phyloP scores from a whole-genome alignment of 2,113 vertebrate species.

The Strigops habroptila region DNA sequence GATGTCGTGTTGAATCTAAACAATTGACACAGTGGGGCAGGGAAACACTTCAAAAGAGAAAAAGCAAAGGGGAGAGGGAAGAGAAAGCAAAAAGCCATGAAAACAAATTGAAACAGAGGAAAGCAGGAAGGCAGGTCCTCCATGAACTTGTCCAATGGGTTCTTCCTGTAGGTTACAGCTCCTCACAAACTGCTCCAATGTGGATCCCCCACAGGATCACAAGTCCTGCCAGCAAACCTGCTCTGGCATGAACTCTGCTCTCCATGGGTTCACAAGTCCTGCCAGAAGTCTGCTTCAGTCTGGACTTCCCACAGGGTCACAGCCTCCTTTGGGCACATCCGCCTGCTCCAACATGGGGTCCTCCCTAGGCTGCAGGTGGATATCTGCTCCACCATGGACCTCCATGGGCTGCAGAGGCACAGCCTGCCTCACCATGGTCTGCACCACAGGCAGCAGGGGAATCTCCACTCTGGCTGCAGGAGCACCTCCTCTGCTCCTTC shows the following conservation, averaged over 20 bases:
- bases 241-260: not conserved
- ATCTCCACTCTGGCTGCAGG: not conserved
- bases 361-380: not conserved
- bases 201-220: fast-evolving
- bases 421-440: not conserved
- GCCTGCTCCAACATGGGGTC: not conserved
- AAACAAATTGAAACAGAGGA: not conserved
- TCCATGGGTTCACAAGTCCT: not conserved
- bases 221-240: not conserved
- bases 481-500: not conserved
- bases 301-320: not conserved
- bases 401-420: not conserved
- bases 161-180: not conserved
- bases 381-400: not conserved
- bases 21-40: not conserved
- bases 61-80: not conserved
- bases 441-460: no score
- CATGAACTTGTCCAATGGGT: not conserved
- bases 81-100: fast-evolving
- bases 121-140: not conserved
- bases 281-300: not conserved
- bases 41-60: not conserved
- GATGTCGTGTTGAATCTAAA: not conserved
- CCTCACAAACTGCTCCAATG: not conserved
- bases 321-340: not conserved